phyloP scores from a whole-genome alignment of 2,113 vertebrate species.

The Tauraco erythrolophus region DNA sequence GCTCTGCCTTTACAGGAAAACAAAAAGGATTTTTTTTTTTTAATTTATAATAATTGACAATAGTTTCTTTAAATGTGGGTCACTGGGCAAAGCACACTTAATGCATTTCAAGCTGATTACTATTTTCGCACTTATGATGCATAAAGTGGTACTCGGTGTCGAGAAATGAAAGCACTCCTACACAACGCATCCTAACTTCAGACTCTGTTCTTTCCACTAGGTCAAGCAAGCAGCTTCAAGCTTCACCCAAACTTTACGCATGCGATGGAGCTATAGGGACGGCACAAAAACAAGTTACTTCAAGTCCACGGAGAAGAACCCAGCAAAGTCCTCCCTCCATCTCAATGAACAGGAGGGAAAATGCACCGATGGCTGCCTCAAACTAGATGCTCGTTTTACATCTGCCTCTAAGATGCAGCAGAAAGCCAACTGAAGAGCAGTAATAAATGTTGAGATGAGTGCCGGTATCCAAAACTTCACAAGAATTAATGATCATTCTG shows the following conservation, averaged over 20 bases:
- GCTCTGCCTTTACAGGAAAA: slow-evolving; percentile 64
- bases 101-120: slow-evolving; percentile 13
- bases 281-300: slow-evolving; percentile 62
- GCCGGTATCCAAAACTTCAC: slow-evolving; percentile 61
- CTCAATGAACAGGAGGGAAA: slow-evolving; percentile 63
- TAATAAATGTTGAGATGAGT: slow-evolving; percentile 63
- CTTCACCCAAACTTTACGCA: slow-evolving; percentile 36
- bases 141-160: slow-evolving; percentile 39
- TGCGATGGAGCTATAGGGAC: slow-evolving; percentile 17
- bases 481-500: slow-evolving; percentile 71
- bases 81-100: slow-evolving; percentile 34
- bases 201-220: slow-evolving; percentile 48
- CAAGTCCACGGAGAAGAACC: slow-evolving; percentile 65
- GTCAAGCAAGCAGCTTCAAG: slow-evolving; percentile 39
- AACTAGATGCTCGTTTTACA: slow-evolving; percentile 65
- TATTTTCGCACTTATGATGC: slow-evolving; percentile 52
- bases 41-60: slow-evolving; percentile 14
- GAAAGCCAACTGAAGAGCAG: slow-evolving; percentile 71
- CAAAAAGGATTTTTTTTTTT: background rate
- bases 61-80: slow-evolving; percentile 67
- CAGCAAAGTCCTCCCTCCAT: slow-evolving; percentile 62
- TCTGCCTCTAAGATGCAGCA: slow-evolving; percentile 63
- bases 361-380: slow-evolving; percentile 51
- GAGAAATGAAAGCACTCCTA: slow-evolving; percentile 64
- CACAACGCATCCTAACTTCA: slow-evolving; percentile 49